phyloP scores from a whole-genome alignment of 2,113 vertebrate species.

The Labrus mixtus region DNA sequence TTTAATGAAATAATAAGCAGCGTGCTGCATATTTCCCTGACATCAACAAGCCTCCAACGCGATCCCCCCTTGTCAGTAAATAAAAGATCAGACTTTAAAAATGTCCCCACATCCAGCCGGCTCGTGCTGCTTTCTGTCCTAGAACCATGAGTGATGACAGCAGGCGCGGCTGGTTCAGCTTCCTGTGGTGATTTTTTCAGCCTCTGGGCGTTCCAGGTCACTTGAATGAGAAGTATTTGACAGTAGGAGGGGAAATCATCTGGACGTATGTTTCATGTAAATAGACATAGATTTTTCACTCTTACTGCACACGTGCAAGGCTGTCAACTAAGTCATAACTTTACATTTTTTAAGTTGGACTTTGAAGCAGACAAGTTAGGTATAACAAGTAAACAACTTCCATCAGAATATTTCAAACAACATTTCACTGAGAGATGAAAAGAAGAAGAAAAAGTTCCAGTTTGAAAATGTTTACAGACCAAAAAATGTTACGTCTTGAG shows the following conservation, averaged over 20 bases:
- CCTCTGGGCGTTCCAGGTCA: conserved; percentile 1
- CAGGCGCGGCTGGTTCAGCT: neutral
- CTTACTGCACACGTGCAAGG: no score
- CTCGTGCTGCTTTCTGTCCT: neutral
- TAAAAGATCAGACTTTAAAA: conserved; percentile 46
- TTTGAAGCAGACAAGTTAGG: no score
- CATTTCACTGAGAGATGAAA: no score
- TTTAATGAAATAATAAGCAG: conserved; percentile 19
- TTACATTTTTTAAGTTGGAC: no score
- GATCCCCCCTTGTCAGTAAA: conserved; percentile 5
- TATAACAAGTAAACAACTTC: no score
- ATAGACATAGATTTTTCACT: no score
- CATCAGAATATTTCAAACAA: no score
- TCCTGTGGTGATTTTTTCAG: neutral
- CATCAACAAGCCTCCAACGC: conserved; percentile 12
- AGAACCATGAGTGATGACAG: conserved; percentile 17
- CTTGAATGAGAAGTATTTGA: neutral
- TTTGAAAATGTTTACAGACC: no score
- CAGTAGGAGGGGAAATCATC: neutral
- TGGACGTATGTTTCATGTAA: no score
- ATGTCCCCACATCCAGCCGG: conserved; percentile 8
- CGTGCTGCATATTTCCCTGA: neutral
- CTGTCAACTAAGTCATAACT: no score
- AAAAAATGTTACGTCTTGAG: no score
- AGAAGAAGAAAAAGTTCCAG: no score